Base-by-base conservation (phyloP, 2,113 vertebrate species). In the Dromas ardeola region DNA sequence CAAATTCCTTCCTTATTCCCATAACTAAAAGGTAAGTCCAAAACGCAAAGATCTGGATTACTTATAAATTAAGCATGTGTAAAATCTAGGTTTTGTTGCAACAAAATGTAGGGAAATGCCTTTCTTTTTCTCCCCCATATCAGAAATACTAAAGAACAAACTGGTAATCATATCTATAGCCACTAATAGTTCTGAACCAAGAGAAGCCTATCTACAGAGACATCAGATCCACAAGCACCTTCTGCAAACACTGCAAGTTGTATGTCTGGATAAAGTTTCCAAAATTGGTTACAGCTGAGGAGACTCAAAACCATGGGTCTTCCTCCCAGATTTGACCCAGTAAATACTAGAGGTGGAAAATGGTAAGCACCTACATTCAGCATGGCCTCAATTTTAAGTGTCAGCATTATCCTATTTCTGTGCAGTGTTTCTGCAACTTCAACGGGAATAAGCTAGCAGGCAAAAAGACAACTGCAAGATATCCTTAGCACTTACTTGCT, bases 1-100 rank as follows among this genome's bases (percentile, higher is more conserved):
- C 34, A 59, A 91, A 93, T 66, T 80, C 29, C 50, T 85, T 50
- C 21, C 40, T 82, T 61, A 83, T 83, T 94, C 69, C 63, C 53
- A 53, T 19, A 10, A 72, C 36, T 66, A 66, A 94, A 65, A 72
- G 19, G 3, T 12, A 81, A 82, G 18, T 45, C 62, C 69, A 81
- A 89, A 89, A 12, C 16, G 5, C 45, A 40, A 81, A 53, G 10
- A 70, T 83, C 2, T 66, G 17, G 45, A 85, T 85, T 49, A 78
- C 45, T 59, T 47, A 34, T 27, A 43, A 88, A 43, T 42, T 15
- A 80, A 23, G 38, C 0, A 0, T 26, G 32, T 5, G 4, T 42
- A 65, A 47, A 63, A 15, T 55, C 56, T 25, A 84, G 17, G 15
- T 17, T 11, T 5, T 20, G 13, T 36, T 81, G 25, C 19, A 84